Conservation (phyloP, 2,113 vertebrate genomes). For the Muntiacus reevesi region DNA sequence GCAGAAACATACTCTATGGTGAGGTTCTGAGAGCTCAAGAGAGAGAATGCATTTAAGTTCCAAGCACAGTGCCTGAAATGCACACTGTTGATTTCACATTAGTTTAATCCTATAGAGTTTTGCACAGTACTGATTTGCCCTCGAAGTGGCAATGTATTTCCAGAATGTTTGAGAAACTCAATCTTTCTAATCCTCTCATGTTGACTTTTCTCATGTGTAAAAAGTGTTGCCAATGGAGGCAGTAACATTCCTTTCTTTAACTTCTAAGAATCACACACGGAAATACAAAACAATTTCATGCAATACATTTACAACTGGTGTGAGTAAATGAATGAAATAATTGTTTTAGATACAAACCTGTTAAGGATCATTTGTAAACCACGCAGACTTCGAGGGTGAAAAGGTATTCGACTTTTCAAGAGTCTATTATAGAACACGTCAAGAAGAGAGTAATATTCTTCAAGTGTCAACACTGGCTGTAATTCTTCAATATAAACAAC, state of each 20-base stretch:
- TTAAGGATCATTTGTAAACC: slow-evolving; percentile 90
- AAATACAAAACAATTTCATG: not conserved
- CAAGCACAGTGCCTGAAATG: not conserved
- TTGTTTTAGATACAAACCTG: slow-evolving; percentile 78
- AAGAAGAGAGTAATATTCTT: slow-evolving; percentile 89
- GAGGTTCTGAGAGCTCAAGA: not conserved
- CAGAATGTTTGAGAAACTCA: not conserved
- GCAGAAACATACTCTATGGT: not conserved
- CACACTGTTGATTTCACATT: too few relatives aligned
- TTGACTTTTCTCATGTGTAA: not conserved
- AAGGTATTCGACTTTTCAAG: slow-evolving; percentile 76
- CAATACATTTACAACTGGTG: not conserved
- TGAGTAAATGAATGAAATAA: not conserved
- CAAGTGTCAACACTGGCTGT: slow-evolving; percentile 85
- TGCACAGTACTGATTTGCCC: not conserved
- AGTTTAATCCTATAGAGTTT: not conserved
- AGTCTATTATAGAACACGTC: slow-evolving; percentile 86
- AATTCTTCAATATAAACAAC: slow-evolving; percentile 88
- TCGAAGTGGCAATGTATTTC: not conserved
- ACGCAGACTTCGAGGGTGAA: slow-evolving; percentile 91
- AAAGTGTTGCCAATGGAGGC: not conserved
- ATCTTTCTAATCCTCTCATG: not conserved
- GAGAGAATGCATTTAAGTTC: too few relatives aligned
- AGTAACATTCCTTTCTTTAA: not conserved
- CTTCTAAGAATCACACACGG: not conserved